Base-by-base conservation (phyloP, 53 echinoderm and acorn worm species). In the Antedon mediterranea region DNA sequence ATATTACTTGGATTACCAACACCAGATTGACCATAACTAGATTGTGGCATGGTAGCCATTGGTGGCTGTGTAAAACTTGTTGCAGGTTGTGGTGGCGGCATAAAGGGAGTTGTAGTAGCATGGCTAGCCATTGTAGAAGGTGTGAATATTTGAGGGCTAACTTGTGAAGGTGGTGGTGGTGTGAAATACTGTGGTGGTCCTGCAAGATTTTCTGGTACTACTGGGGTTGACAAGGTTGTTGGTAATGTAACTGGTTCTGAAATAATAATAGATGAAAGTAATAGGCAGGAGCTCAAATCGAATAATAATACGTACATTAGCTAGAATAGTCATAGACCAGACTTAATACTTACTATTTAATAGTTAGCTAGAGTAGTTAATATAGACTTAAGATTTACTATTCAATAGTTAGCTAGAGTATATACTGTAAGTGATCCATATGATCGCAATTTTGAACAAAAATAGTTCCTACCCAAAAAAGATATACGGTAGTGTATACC, bases 81-180 rank as follows among this genome's bases (percentile, higher is more conserved):
- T 73, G 73, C 31, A 75, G 79, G 30, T 75, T 76, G 18, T 76
- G 77, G 77, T 80, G 80, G 71, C 79, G 31, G 37, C 75, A 43
- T 30, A 79, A 27, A 23, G 76, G 83, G 9, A 75, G 57, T 57
- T 57, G 9, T 29, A 28, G 73, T 28, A 1, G 76, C 34, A 0
- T 41, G 28, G 31, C 26, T 74, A 29, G 83, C 77, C 77, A 77
- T 78, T 8, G 77, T n/a, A 4, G 82, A 81, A 28, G 86, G 89
- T 32, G 83, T 89, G 78, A 86, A 89, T 33, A 80, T 83, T 72
- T 83, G 86, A 4, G 89, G 80, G 33, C 43, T 74, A 34, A 57
- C 71, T 31, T 71, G 34, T 30, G 83, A 43, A 15, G 85, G 74
- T 28, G 81, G 83, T 72, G 89, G 89, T 29, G 85, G 86, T 57